These are phyloP conservation scores for Cyclophora punctaria DNA, from an alignment of 2,888 invertebrate species.

Conservation along the genomic window DNA sequence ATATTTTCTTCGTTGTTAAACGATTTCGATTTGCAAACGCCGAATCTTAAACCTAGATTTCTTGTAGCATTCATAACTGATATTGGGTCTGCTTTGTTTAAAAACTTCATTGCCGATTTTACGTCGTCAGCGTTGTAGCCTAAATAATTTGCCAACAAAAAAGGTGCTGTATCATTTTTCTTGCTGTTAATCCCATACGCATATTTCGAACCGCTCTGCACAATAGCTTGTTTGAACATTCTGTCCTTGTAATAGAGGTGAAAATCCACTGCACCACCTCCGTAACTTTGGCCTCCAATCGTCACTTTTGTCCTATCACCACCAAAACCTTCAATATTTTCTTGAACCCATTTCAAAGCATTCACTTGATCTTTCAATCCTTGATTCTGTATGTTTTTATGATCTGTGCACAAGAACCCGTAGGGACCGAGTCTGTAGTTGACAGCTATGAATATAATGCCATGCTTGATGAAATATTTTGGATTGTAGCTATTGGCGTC, in stretches of 20 bases:
- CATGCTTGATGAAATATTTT: constrained; percentile 34
- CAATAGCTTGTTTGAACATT: constrained; percentile 38
- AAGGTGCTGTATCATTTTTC: constrained; percentile 28
- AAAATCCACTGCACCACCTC: constrained; percentile 41
- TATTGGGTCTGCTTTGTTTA: constrained; percentile 29
- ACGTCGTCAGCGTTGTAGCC: constrained; percentile 24
- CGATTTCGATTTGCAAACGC: constrained; percentile 33
- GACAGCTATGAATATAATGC: constrained; percentile 35
- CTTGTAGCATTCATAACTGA: constrained; percentile 28
- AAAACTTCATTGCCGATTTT: constrained; percentile 28
- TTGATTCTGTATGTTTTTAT: constrained; percentile 31
- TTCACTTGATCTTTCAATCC: constrained; percentile 49
- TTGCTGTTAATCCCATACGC: constrained; percentile 27
- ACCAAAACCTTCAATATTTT: constrained; percentile 45
- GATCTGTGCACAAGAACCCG: constrained; percentile 48
- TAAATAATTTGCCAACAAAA: constrained; percentile 33
- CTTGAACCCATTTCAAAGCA: constrained; percentile 45
- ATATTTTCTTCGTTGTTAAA: constrained; percentile 15
- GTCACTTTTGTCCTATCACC: constrained; percentile 43
- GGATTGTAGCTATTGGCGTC: constrained; percentile 38
- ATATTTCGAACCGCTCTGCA: constrained; percentile 41
- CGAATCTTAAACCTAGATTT: constrained; percentile 22
- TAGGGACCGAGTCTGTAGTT: constrained; percentile 55
- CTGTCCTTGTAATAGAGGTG: constrained; percentile 39
- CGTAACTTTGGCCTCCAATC: constrained; percentile 50